A percentile compares a stretch with the other conserved stretches of the same genome.
Evolutionary conservation across 1,140 invertebrate species (phyloP).

Genomic region (Protaetia brevitarsis): DNA sequence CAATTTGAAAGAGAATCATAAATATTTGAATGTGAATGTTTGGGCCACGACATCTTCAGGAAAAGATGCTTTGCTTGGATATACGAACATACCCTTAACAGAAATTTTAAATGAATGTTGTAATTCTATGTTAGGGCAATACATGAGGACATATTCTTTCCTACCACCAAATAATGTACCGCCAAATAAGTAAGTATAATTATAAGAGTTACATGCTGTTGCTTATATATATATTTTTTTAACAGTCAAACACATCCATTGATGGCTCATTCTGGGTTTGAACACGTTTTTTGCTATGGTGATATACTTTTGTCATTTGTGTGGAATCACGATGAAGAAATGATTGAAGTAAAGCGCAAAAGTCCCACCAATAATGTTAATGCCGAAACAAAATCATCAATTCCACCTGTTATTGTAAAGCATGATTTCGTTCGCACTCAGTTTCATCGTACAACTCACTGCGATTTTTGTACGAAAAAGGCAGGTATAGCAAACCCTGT

Average conservation of each 20-base stretch:
- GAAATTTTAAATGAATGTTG: slow-evolving; percentile 75
- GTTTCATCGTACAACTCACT: slow-evolving; percentile 82
- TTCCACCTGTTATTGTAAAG: slow-evolving; percentile 39
- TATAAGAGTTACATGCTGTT: neutral
- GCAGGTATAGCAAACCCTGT: slow-evolving; percentile 48
- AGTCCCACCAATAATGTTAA: slow-evolving; percentile 35
- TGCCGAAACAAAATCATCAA: slow-evolving; percentile 38
- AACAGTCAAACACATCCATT: slow-evolving; percentile 62
- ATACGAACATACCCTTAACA: slow-evolving; percentile 75
- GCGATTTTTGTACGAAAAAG: slow-evolving; percentile 90
- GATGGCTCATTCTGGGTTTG: slow-evolving; percentile 78
- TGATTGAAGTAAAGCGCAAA: slow-evolving; percentile 44
- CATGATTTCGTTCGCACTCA: slow-evolving; percentile 83
- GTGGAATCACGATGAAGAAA: slow-evolving; percentile 55
- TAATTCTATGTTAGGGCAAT: slow-evolving; percentile 75
- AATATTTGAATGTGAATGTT: slow-evolving; percentile 80
- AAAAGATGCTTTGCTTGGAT: slow-evolving; percentile 67
- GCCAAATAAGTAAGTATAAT: slow-evolving; percentile 54
- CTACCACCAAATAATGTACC: slow-evolving; percentile 63
- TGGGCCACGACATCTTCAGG: slow-evolving; percentile 54
- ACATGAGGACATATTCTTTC: slow-evolving; percentile 70
- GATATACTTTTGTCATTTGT: slow-evolving; percentile 83
- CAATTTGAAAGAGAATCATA: slow-evolving; percentile 64
- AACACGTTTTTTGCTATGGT: slow-evolving; percentile 84
- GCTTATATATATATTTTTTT: slow-evolving; percentile 21